phyloP scores from a whole-genome alignment of 2,888 invertebrate genomes.

The Lymantria monacha region DNA sequence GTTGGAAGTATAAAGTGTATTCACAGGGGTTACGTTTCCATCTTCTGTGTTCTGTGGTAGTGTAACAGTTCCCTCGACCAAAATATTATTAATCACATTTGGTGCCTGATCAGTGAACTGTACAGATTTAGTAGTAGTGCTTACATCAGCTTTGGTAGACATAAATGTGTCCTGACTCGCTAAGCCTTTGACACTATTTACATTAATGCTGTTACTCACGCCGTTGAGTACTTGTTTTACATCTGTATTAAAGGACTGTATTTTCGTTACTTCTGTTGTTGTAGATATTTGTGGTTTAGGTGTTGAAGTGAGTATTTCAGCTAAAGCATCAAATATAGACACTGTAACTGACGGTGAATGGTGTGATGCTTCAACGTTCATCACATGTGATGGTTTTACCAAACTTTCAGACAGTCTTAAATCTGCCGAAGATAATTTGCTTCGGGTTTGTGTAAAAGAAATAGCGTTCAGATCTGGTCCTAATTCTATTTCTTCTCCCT shows the following conservation, averaged over 20 bases:
- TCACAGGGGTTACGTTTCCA: constrained; percentile 52
- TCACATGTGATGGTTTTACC: constrained; percentile 69
- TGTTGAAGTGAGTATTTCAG: constrained; percentile 81
- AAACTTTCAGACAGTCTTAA: constrained; percentile 76
- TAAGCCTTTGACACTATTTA: constrained; percentile 70
- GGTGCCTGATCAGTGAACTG: constrained; percentile 72
- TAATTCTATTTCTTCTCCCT: constrained; percentile 79
- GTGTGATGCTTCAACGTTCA: constrained; percentile 81
- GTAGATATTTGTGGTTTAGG: constrained; percentile 70
- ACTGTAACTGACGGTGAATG: constrained; percentile 82
- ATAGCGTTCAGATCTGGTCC: constrained; percentile 78
- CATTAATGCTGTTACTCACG: constrained; percentile 79
- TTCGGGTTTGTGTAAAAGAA: constrained; percentile 75
- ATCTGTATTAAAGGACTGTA: constrained; percentile 60
- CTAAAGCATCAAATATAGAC: constrained; percentile 82
- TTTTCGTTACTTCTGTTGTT: constrained; percentile 67
- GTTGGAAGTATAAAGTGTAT: constrained; percentile 49
- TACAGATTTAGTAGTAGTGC: constrained; percentile 76
- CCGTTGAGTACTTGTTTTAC: constrained; percentile 69
- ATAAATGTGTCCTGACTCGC: constrained; percentile 56
- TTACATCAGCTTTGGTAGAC: constrained; percentile 57
- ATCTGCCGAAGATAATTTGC: constrained; percentile 73
- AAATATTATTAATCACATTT: constrained; percentile 76
- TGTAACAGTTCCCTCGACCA: constrained; percentile 68
- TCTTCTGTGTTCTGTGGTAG: constrained; percentile 61